Percentiles rank a stretch among this genome's conserved stretches.
Conservation (phyloP, 1,140 invertebrate species). For the Aphelinus certus region DNA sequence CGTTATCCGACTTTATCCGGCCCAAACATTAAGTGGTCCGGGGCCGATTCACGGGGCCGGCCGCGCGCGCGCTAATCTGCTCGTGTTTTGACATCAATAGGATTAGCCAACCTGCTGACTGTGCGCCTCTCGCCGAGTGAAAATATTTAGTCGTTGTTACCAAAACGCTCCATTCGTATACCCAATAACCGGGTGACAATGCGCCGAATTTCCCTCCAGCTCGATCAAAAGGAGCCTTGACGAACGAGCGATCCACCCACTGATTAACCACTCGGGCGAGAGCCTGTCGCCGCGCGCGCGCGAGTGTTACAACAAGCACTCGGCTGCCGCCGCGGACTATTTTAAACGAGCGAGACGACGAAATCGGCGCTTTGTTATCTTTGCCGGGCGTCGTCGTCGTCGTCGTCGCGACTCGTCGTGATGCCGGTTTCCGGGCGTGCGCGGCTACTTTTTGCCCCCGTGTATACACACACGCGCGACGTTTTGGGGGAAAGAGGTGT, state of each 20-base stretch:
- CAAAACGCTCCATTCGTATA: no score
- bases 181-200: no score
- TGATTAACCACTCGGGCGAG: conserved; percentile 18
- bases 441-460: background rate
- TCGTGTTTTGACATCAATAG: no score
- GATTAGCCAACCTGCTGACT: no score
- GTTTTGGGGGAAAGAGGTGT: conserved; percentile 59
- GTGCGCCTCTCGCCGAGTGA: background rate
- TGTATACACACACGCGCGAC: conserved; percentile 49
- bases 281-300: background rate
- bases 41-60: no score
- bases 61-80: no score
- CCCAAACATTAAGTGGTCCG: no score
- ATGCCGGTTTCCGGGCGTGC: conserved; percentile 34
- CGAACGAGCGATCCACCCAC: conserved; percentile 2
- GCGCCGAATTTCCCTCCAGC: no score
- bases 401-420: background rate
- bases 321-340: conserved; percentile 14
- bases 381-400: conserved; percentile 11
- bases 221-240: no score
- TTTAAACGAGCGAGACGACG: conserved; percentile 18
- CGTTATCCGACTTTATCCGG: background rate
- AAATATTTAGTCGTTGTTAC: background rate
- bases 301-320: conserved; percentile 24
- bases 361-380: conserved; percentile 27